Conservation (phyloP, 2,113 vertebrate species). For the Furnarius figulus region DNA sequence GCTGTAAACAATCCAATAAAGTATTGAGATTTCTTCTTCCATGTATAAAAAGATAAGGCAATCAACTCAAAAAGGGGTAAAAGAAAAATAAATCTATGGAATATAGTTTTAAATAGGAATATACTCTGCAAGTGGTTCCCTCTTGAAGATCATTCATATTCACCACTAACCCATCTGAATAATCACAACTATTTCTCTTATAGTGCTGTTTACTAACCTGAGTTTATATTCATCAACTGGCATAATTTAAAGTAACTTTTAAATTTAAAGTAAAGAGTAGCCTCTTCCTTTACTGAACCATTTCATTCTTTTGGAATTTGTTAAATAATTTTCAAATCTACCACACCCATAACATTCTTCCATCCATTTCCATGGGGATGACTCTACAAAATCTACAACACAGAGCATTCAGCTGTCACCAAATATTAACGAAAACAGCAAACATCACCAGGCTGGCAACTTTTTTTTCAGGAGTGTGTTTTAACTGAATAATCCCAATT, state of each 20-base stretch:
- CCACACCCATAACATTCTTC: not conserved
- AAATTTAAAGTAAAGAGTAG: not conserved
- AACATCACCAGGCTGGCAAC: not conserved
- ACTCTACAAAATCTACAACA: not conserved
- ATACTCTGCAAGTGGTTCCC: not conserved
- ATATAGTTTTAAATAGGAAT: not conserved
- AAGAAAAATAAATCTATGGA: not conserved
- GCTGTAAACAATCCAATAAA: not conserved
- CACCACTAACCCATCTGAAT: not conserved
- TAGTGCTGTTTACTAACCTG: not conserved
- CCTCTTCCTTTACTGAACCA: not conserved
- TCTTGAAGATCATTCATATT: not conserved
- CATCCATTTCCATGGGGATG: not conserved
- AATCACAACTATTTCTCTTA: not conserved
- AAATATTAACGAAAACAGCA: not conserved
- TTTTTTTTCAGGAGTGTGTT: not conserved
- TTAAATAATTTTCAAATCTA: not conserved
- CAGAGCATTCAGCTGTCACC: not conserved
- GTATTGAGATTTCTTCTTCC: not conserved
- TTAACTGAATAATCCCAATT: not conserved
- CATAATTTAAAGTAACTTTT: not conserved
- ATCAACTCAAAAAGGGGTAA: not conserved
- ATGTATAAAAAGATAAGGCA: not conserved
- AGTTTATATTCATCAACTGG: not conserved
- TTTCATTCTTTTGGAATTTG: not conserved